Evolutionary conservation across 1,140 invertebrate genomes (phyloP).

Genomic region (Listronotus oregonensis): DNA sequence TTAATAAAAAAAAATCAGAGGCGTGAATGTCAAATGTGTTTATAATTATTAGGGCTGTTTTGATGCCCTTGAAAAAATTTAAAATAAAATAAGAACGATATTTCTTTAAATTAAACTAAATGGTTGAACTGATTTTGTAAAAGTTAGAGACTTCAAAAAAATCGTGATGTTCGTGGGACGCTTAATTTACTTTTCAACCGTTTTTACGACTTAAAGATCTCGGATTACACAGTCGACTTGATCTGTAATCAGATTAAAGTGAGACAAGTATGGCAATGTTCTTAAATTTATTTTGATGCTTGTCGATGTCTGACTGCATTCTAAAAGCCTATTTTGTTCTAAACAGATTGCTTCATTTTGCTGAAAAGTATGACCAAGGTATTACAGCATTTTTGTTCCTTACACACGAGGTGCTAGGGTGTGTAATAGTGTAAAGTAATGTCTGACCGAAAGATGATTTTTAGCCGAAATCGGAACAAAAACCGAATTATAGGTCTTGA

Average conservation of each 20-base stretch:
- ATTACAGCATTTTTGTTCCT: no score
- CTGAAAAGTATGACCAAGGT: no score
- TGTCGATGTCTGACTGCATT: neutral
- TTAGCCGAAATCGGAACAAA: no score
- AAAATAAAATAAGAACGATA: no score
- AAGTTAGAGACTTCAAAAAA: slow-evolving; percentile 11
- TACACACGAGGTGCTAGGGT: no score
- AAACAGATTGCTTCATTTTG: slow-evolving; percentile 1
- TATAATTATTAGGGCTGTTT: no score
- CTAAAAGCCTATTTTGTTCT: neutral
- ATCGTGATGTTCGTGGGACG: slow-evolving; percentile 41
- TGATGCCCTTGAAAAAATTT: no score
- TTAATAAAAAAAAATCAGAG: no score
- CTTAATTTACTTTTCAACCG: slow-evolving; percentile 43
- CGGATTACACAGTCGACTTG: slow-evolving; percentile 41
- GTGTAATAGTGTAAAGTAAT: no score
- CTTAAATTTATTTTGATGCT: slow-evolving; percentile 40
- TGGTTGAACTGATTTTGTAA: slow-evolving; percentile 3
- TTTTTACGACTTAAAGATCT: slow-evolving; percentile 42
- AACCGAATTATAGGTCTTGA: no score
- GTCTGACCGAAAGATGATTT: no score
- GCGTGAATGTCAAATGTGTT: no score
- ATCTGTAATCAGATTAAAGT: slow-evolving; percentile 41
- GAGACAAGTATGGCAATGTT: slow-evolving; percentile 35
- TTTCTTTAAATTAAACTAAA: slow-evolving; percentile 5